Conservation (phyloP, 2,888 invertebrate species). For the Opisthograptis luteolata region DNA sequence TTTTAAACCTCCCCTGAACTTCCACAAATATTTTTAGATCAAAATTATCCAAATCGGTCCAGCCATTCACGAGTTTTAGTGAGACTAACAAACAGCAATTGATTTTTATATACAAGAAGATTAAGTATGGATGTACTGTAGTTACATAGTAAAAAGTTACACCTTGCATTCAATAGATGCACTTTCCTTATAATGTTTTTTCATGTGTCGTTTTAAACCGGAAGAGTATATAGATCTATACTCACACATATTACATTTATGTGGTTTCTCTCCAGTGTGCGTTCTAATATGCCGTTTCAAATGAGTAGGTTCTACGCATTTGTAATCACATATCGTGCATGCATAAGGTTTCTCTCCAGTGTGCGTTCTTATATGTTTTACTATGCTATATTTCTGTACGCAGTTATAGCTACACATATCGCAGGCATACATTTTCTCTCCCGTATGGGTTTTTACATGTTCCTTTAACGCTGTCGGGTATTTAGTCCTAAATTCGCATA, state of each 20-base stretch:
- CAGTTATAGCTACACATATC: neutral
- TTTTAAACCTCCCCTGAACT: too few relatives aligned
- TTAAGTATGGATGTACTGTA: too few relatives aligned
- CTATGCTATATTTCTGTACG: neutral
- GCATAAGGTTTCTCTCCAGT: neutral
- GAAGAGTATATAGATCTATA: neutral
- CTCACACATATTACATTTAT: neutral
- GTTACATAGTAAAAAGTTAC: too few relatives aligned
- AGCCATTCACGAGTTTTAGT: too few relatives aligned
- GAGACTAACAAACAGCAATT: too few relatives aligned
- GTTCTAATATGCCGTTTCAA: neutral
- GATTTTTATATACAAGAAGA: too few relatives aligned
- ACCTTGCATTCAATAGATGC: too few relatives aligned
- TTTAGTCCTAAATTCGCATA: neutral
- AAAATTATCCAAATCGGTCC: too few relatives aligned
- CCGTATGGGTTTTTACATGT: neutral
- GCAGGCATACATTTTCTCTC: neutral
- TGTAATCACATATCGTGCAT: neutral
- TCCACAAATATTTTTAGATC: too few relatives aligned
- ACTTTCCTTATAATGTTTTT: conserved; percentile 1
- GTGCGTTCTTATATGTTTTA: neutral
- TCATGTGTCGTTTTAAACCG: conserved; percentile 17
- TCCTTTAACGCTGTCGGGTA: neutral
- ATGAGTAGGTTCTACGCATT: neutral
- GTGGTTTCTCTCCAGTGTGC: conserved; percentile 12